These are phyloP conservation scores for Andrena cerasifolii DNA, from an alignment of 1,140 invertebrate genomes.

Conservation along the genomic window DNA sequence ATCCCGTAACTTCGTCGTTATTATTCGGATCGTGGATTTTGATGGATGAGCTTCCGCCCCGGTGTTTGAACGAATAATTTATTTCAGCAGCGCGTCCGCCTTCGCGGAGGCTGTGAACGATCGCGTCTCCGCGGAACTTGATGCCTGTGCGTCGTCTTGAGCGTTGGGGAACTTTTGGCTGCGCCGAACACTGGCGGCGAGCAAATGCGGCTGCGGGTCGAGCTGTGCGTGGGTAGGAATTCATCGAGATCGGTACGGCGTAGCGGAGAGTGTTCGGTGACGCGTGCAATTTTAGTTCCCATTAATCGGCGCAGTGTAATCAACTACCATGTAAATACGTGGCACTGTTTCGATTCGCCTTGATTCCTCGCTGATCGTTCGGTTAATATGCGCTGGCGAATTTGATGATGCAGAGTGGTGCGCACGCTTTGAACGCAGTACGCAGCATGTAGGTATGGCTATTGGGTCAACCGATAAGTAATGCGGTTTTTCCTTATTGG, in stretches of 20 bases:
- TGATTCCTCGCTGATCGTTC: slow-evolving; percentile 3
- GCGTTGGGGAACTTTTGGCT: too few species aligned
- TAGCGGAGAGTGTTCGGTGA: neutral
- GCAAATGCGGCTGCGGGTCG: neutral
- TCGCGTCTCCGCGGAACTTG: too few species aligned
- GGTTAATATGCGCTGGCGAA: neutral
- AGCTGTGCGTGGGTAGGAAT: slow-evolving; percentile 1
- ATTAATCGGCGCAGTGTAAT: neutral
- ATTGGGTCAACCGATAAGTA: too few species aligned
- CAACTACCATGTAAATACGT: neutral
- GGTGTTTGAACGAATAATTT: neutral
- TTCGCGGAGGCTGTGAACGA: too few species aligned
- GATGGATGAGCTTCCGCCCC: neutral
- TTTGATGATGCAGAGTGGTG: neutral
- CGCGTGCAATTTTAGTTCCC: slow-evolving; percentile 7
- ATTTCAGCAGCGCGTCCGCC: neutral
- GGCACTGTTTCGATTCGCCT: neutral
- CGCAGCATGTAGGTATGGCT: too few species aligned
- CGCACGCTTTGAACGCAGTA: too few species aligned
- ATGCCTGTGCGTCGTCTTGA: too few species aligned
- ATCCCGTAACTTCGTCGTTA: neutral
- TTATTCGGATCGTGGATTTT: neutral
- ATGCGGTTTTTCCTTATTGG: too few species aligned
- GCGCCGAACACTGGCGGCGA: too few species aligned
- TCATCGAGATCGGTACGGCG: neutral